A percentile compares a stretch with the other conserved stretches of the same genome.
phyloP scores from a whole-genome alignment of 2,888 invertebrate genomes.

The Dione juno region DNA sequence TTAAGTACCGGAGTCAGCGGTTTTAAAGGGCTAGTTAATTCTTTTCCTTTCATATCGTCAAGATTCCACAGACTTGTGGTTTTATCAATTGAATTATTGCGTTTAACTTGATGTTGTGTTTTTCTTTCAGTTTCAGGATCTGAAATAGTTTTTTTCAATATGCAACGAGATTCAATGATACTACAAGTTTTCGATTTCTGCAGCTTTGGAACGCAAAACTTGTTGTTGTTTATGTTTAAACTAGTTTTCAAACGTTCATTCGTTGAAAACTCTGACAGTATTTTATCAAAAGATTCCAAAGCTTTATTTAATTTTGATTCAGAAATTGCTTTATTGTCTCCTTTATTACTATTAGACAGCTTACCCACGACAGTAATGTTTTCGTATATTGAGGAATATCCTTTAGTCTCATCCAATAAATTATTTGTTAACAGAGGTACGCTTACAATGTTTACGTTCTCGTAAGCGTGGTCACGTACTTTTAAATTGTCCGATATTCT shows the following conservation, averaged over 20 bases:
- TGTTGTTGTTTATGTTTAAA: constrained; percentile 55
- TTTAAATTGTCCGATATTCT: constrained; percentile 60
- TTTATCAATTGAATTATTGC: constrained; percentile 79
- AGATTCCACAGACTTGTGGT: constrained; percentile 85
- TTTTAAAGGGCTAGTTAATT: constrained; percentile 71
- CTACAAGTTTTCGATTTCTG: constrained; percentile 88
- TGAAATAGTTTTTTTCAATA: constrained; percentile 84
- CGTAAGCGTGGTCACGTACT: constrained; percentile 68
- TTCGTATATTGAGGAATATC: constrained; percentile 77
- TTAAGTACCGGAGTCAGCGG: constrained; percentile 63
- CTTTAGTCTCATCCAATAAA: constrained; percentile 73
- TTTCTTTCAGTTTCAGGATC: constrained; percentile 69
- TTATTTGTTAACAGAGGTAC: constrained; percentile 45
- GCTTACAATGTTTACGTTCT: constrained; percentile 76
- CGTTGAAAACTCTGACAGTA: constrained; percentile 72
- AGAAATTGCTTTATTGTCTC: constrained; percentile 49
- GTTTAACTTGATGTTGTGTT: constrained; percentile 67
- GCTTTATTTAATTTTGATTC: constrained; percentile 76
- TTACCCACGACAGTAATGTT: constrained; percentile 76
- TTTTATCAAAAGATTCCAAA: constrained; percentile 79
- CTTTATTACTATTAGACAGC: constrained; percentile 47
- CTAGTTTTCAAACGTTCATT: constrained; percentile 61
- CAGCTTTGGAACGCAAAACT: constrained; percentile 81
- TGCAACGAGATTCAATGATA: constrained; percentile 87
- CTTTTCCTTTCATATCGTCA: constrained; percentile 82